Evolutionary conservation across 2,888 invertebrate genomes (phyloP).

Genomic region (Creontiades dilutus): DNA sequence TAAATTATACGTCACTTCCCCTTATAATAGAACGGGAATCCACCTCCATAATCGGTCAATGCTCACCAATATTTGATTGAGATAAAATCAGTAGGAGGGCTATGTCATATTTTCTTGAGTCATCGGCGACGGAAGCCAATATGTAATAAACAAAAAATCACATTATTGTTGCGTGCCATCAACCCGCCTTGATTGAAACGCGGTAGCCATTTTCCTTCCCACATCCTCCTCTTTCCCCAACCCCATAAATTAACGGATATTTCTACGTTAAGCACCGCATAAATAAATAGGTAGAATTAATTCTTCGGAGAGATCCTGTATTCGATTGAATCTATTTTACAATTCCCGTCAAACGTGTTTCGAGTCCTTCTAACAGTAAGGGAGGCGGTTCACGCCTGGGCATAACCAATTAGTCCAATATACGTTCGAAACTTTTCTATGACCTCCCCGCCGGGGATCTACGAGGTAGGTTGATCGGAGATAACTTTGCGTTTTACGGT

Average conservation of each 20-base stretch:
- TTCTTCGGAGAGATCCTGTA: neutral
- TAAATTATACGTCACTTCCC: no score
- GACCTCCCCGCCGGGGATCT: neutral
- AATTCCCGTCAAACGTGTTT: slow-evolving; percentile 22
- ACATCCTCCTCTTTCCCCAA: neutral
- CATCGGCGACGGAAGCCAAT: neutral
- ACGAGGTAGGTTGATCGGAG: slow-evolving; percentile 21
- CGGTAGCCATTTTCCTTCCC: neutral
- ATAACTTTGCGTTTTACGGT: neutral
- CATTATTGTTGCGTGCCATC: slow-evolving; percentile 26
- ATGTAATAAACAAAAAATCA: slow-evolving; percentile 39
- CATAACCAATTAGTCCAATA: slow-evolving; percentile 25
- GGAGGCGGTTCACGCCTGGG: slow-evolving; percentile 29
- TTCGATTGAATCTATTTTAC: slow-evolving; percentile 36
- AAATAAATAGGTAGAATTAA: slow-evolving; percentile 36
- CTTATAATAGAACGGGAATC: neutral
- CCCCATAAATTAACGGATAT: slow-evolving; percentile 8
- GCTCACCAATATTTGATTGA: neutral
- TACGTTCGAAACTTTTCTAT: neutral
- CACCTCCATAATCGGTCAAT: neutral
- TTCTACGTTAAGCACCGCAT: slow-evolving; percentile 31
- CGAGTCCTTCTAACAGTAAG: neutral
- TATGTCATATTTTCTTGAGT: neutral
- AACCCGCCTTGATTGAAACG: slow-evolving; percentile 5
- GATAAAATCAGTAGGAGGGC: slow-evolving; percentile 35